Base-by-base conservation (phyloP, 1,140 invertebrate genomes). In the Bombus confusus region DNA sequence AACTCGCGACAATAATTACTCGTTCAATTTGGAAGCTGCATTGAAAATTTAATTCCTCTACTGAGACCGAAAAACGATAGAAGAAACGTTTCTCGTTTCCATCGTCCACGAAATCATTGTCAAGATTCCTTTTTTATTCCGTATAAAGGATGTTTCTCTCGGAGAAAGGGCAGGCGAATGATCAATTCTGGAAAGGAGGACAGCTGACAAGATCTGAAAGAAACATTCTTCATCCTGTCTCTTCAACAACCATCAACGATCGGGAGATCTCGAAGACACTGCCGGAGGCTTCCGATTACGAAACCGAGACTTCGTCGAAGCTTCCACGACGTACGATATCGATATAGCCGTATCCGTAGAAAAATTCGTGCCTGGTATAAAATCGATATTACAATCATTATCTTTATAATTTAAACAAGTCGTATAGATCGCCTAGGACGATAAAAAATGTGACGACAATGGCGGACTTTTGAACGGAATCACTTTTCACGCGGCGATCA, bases 141-240 rank as follows among this genome's bases (percentile, higher is more conserved):
- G 25, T 2, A 76, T n/a, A n/a, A 59, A 39, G 8, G 13, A n/a
- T 25, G 22, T 13, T 28, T 9, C 5, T 18, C n/a, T 22, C 47
- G 0, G 8, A 76, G 25, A n/a, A 47, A 43, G 41, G 12, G n/a
- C 6, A 18, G 5, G n/a, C 5, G 28, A 73, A 73, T 47, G 39
- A 73, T 31, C 28, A 43, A n/a, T 43, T 73, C 10, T 9, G 28
- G 28, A 18, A 72, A 72, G 1, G 28, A n/a, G 28, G 28, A 76
- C 52, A 76, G 34, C 52, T 75, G 73, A 75, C 73, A n/a, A 52
- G 74, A 37, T 76, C 25, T 9, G 25, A 28, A 15, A 57, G 47
- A 57, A 57, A 37, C 25, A 34, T 75, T 75, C 22, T 76, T 76
- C 74, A 31, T 59, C 10, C 47, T 37, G 31, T 37, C 43, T 57